Evolutionary conservation across 1,140 invertebrate species (phyloP).

Genomic region (Drosophila punjabiensis): DNA sequence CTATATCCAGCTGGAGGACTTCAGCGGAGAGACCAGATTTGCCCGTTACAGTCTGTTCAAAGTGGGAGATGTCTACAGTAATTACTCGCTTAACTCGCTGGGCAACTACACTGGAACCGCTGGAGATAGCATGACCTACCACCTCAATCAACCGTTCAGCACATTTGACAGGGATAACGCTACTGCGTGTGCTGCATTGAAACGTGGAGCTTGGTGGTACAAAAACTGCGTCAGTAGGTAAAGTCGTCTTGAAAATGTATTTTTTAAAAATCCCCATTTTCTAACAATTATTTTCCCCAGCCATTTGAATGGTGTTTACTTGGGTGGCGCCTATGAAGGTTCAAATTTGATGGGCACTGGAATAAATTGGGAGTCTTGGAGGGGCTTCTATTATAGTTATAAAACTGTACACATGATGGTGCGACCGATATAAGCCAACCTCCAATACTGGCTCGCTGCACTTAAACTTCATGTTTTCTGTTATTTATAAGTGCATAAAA

Average conservation of each 20-base stretch:
- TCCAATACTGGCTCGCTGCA: neutral
- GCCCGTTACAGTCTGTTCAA: neutral
- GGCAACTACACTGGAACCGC: constrained; percentile 15
- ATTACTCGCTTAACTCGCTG: constrained; percentile 6
- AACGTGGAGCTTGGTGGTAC: constrained; percentile 41
- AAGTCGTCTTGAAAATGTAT: neutral
- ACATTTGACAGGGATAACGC: constrained; percentile 36
- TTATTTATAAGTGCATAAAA: neutral
- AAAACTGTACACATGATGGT: constrained; percentile 12
- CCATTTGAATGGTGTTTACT: constrained; percentile 6
- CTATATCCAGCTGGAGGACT: neutral
- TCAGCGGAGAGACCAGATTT: neutral
- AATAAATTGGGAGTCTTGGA: neutral
- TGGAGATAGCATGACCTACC: constrained; percentile 25
- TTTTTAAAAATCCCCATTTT: neutral
- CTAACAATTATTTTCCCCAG: neutral
- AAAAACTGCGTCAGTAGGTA: neutral
- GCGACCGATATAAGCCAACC: neutral
- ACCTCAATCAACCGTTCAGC: constrained; percentile 19
- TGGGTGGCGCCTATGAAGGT: neutral
- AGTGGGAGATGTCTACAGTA: constrained; percentile 1
- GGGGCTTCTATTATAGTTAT: constrained; percentile 6
- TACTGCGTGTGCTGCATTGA: constrained; percentile 8
- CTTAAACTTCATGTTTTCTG: neutral
- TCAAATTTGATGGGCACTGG: neutral